Base-by-base conservation (phyloP, 2,113 vertebrate species). In the Gopherus flavomarginatus region DNA sequence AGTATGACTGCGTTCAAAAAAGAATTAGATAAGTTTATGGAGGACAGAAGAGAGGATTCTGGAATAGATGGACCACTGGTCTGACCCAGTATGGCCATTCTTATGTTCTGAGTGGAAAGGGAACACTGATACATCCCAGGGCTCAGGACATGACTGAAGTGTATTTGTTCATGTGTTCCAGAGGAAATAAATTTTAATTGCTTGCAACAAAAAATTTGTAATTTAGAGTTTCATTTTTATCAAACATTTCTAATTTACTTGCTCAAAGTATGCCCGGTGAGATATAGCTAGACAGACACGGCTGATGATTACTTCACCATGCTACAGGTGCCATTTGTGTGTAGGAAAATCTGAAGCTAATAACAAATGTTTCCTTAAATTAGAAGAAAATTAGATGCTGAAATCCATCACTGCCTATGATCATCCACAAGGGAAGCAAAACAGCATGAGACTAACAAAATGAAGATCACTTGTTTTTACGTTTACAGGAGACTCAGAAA, bases 351-450 rank as follows among this genome's bases (percentile, higher is more conserved):
- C 17, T 62, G 22, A 95, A 11, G 87, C 4, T 93, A 87, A 13
- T 42, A 90, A 90, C 81, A 90, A 93, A 91, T 35, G 62, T 2
- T 44, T 56, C 56, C 84, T 47, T 90, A 91, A 92, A 95, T 44
- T 35, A 89, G 83, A 94, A 86, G 27, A 95, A 87, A 91, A 81
- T 94, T 65, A 93, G 82, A 87, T 83, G 9, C 54, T 72, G 65
- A 90, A 80, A 95, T 50, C 88, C 49, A 83, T 86, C 16, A 16
- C 8, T 59, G 83, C 47, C 53, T 85, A 6, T 47, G 75, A 54
- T 84, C 62, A 88, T 77, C 44, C 7, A 21, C 52, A 69, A 87
- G 84, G 86, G 86, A 93, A 88, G 56, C 19, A 72, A 83, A 92
- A 78, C 2, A 35, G n/a, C 11, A 13, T 0, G 12, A 80, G 22